phyloP scores from a whole-genome alignment of 1,140 invertebrate genomes.

The Drosophila saltans region DNA sequence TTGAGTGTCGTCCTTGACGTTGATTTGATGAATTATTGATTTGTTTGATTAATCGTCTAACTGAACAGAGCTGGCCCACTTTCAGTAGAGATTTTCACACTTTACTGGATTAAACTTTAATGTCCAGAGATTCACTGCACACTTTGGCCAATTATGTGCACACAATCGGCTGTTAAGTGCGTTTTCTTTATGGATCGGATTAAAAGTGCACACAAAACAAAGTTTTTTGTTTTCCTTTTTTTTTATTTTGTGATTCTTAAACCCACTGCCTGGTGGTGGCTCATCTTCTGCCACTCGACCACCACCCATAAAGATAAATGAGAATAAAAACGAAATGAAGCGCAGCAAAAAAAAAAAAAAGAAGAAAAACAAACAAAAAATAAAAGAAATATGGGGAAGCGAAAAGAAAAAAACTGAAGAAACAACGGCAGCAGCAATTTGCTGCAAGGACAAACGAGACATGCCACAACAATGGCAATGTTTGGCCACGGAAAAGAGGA shows the following conservation, averaged over 20 bases:
- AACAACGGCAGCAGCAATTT: constrained; percentile 61
- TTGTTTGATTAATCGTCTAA: constrained; percentile 71
- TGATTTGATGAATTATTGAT: constrained; percentile 79
- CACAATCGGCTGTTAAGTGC: constrained; percentile 57
- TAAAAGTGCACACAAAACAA: constrained; percentile 40
- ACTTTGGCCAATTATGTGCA: constrained; percentile 46
- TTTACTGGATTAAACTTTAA: constrained; percentile 44
- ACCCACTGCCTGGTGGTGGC: constrained; percentile 1
- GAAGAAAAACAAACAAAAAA: constrained; percentile 27
- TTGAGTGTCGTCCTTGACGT: constrained; percentile 53
- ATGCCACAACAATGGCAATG: constrained; percentile 71
- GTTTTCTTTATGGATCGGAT: constrained; percentile 33
- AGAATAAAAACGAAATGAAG: constrained; percentile 8
- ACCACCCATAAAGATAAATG: constrained; percentile 52
- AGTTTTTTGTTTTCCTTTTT: background rate
- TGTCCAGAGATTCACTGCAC: constrained; percentile 24
- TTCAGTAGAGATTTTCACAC: constrained; percentile 19
- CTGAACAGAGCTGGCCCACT: constrained; percentile 8
- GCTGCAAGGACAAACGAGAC: constrained; percentile 65
- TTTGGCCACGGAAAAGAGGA: constrained; percentile 48
- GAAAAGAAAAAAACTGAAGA: constrained; percentile 38
- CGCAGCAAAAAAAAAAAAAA: constrained; percentile 11
- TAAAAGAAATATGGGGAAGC: constrained; percentile 13
- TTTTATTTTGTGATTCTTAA: background rate
- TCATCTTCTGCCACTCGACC: constrained; percentile 2